These are phyloP conservation scores for Beris chalybata DNA, from an alignment of 2,888 invertebrate species.

Conservation along the genomic window DNA sequence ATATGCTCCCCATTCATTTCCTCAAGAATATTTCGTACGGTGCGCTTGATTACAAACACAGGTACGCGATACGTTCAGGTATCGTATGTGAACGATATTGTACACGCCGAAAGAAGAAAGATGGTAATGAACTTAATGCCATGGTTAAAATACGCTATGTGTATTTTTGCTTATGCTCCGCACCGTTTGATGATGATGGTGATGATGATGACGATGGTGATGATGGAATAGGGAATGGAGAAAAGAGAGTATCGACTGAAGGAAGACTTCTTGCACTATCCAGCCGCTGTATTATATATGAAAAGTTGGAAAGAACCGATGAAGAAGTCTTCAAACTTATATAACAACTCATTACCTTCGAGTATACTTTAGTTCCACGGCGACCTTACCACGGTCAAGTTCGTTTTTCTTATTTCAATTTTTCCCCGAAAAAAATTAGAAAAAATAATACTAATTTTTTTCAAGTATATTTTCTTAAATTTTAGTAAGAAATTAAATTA, in stretches of 20 bases:
- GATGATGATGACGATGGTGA: conserved; percentile 36
- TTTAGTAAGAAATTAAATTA: too few relatives aligned
- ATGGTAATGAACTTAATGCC: conserved; percentile 39
- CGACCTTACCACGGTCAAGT: conserved; percentile 56
- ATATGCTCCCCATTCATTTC: conserved; percentile 9
- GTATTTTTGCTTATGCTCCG: too few relatives aligned
- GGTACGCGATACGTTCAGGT: too few relatives aligned
- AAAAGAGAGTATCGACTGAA: conserved; percentile 12
- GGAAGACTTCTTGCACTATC: conserved; percentile 1
- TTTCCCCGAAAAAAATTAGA: too few relatives aligned
- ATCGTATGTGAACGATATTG: conserved; percentile 29
- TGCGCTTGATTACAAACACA: conserved; percentile 1
- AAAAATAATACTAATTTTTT: not conserved
- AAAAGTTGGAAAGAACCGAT: conserved; percentile 19
- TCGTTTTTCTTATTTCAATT: conserved; percentile 43
- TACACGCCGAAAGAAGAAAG: conserved; percentile 22
- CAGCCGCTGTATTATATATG: conserved; percentile 3
- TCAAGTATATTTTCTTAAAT: not conserved
- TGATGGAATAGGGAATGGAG: conserved; percentile 22
- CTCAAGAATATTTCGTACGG: conserved; percentile 11
- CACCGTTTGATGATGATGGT: conserved; percentile 23
- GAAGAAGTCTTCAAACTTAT: conserved; percentile 56
- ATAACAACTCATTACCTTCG: conserved; percentile 56
- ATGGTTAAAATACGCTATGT: conserved; percentile 16
- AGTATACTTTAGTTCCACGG: conserved; percentile 56